Evolutionary conservation across 2,888 invertebrate genomes (phyloP).

Genomic region (Lepidocyrtoides sp.): DNA sequence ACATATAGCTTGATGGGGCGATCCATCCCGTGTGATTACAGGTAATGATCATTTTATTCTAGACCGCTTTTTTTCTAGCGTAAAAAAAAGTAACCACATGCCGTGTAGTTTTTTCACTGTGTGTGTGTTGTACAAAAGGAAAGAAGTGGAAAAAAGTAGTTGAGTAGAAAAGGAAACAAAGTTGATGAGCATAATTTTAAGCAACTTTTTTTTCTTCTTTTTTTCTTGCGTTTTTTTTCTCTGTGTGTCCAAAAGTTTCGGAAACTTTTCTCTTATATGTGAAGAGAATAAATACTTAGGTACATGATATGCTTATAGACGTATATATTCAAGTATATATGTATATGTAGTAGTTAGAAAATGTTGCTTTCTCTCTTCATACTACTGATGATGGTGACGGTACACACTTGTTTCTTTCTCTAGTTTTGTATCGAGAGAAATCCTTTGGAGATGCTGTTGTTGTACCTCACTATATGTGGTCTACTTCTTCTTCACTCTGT

Average conservation of each 20-base stretch:
- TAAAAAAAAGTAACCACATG: slow-evolving; percentile 57
- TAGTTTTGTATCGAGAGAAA: background rate
- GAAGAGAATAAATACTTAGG: slow-evolving; percentile 1
- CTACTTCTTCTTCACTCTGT: background rate
- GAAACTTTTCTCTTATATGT: slow-evolving; percentile 19
- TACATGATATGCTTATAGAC: background rate
- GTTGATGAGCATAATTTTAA: slow-evolving; percentile 77
- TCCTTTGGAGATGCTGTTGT: background rate
- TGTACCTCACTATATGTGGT: background rate
- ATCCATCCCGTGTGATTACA: slow-evolving; percentile 80
- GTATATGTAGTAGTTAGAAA: background rate
- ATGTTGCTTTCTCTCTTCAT: background rate
- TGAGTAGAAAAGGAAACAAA: slow-evolving; percentile 66
- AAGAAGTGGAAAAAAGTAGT: background rate
- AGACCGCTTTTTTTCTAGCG: slow-evolving; percentile 46
- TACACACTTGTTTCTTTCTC: background rate
- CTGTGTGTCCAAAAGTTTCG: slow-evolving; percentile 28
- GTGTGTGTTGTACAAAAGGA: background rate
- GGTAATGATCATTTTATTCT: slow-evolving; percentile 77
- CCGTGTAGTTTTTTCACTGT: slow-evolving; percentile 31
- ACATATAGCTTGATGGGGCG: slow-evolving; percentile 63
- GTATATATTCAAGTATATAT: no score
- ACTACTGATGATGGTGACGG: background rate
- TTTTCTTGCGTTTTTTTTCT: slow-evolving; percentile 25
- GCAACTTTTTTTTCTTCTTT: slow-evolving; percentile 71